Evolutionary conservation across 2,797 vertebrate species (phyloP).

Genomic region (Phrynocephalus vlangalii): DNA sequence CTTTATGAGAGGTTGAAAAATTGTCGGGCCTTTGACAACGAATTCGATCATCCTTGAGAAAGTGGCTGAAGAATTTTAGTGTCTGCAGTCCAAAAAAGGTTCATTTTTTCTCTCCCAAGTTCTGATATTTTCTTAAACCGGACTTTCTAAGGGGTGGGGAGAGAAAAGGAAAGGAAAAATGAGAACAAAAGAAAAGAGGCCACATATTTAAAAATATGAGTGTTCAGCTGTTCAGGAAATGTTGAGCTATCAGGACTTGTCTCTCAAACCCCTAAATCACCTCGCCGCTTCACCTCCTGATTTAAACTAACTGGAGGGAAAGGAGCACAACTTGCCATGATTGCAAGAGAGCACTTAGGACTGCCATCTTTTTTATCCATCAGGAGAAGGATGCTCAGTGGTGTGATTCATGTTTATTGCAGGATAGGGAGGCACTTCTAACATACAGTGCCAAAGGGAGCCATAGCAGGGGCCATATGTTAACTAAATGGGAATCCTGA

Average conservation of each 20-base stretch:
- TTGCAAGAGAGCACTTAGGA: not conserved
- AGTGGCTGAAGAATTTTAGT: not conserved
- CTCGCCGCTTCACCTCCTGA: not conserved
- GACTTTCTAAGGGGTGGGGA: not conserved
- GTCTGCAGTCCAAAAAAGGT: not conserved
- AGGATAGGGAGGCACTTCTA: conserved; percentile 19
- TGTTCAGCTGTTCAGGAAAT: not conserved
- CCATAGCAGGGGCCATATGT: not conserved
- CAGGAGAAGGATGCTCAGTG: conserved; percentile 13
- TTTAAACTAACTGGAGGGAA: not conserved
- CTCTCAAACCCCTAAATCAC: not conserved
- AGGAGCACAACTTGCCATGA: not conserved
- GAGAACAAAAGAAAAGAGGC: not conserved
- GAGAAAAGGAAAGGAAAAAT: not conserved
- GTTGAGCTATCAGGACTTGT: not conserved
- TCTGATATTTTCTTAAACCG: not conserved
- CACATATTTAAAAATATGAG: not conserved
- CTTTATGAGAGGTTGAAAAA: too few relatives aligned
- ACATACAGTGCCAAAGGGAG: not conserved
- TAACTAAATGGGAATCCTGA: conserved; percentile 19
- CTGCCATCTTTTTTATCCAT: conserved; percentile 7
- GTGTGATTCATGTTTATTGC: conserved; percentile 34
- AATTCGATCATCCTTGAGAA: too few relatives aligned
- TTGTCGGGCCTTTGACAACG: too few relatives aligned
- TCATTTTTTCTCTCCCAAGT: not conserved